Percentiles rank a stretch among this genome's conserved stretches.
phyloP scores from a whole-genome alignment of 2,113 vertebrate species.

The Daphoenositta chrysoptera region DNA sequence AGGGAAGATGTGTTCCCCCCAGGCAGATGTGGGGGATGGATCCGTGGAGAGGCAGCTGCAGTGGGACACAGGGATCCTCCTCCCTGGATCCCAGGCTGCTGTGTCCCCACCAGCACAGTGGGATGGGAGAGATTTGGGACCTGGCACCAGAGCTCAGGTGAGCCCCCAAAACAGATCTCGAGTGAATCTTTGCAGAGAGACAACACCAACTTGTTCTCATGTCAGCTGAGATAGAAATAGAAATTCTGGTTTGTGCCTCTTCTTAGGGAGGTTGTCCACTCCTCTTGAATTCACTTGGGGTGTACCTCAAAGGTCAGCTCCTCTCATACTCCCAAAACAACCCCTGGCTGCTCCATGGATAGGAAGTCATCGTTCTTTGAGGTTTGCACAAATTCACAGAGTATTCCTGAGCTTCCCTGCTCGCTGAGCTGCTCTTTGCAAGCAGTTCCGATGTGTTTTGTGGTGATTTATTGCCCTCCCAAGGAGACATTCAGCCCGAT shows the following conservation, averaged over 20 bases:
- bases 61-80: not conserved
- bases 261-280: not conserved
- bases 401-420: not conserved
- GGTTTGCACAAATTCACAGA: not conserved
- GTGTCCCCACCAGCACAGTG: not conserved
- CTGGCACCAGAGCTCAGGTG: not conserved
- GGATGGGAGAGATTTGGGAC: not conserved
- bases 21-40: not conserved
- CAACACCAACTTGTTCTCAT: not conserved
- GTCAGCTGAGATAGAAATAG: not conserved
- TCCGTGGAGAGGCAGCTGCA: not conserved
- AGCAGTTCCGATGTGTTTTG: not conserved
- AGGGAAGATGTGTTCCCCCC: not conserved
- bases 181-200: not conserved
- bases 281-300: not conserved
- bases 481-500: not conserved
- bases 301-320: not conserved
- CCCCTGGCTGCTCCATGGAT: not conserved
- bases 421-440: not conserved
- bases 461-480: not conserved
- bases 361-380: rapidly evolving
- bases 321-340: not conserved
- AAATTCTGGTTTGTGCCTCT: not conserved
- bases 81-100: not conserved
- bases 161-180: not conserved